Conservation (phyloP, 2,888 invertebrate genomes). For the Calliphora vomitoria region DNA sequence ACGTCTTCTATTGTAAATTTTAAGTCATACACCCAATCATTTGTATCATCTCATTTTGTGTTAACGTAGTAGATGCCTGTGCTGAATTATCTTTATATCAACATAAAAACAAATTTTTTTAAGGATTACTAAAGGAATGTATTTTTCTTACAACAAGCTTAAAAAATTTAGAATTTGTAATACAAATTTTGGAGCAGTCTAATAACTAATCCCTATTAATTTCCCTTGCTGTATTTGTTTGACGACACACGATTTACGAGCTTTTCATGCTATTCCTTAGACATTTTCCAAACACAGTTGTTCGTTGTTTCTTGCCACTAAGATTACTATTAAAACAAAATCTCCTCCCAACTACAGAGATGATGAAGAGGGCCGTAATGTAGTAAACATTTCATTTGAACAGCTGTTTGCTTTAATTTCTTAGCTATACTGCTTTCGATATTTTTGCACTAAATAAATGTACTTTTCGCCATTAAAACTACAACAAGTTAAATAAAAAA, state of each 20-base stretch:
- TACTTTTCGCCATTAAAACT: not conserved
- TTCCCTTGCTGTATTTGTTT: not conserved
- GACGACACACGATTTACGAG: conserved; percentile 15
- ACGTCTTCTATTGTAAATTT: no score
- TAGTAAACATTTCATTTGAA: conserved; percentile 1
- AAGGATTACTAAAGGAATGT: no score
- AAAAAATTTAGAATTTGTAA: no score
- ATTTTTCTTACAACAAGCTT: no score
- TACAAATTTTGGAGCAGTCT: no score
- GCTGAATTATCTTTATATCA: no score
- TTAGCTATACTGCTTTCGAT: not conserved
- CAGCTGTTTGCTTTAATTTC: conserved; percentile 27
- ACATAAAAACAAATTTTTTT: no score
- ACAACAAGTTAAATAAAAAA: not conserved
- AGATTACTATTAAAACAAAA: conserved; percentile 6
- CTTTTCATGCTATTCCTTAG: conserved; percentile 18
- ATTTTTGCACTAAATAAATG: not conserved
- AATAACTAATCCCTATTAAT: not conserved
- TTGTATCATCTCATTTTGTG: no score
- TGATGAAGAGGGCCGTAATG: not conserved
- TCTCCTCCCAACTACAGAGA: not conserved
- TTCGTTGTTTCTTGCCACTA: not conserved
- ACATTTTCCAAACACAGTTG: not conserved
- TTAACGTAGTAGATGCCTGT: no score
- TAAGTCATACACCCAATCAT: no score